These are phyloP conservation scores for Lucilia cuprina DNA, from an alignment of 1,140 invertebrate genomes.

Conservation along the genomic window DNA sequence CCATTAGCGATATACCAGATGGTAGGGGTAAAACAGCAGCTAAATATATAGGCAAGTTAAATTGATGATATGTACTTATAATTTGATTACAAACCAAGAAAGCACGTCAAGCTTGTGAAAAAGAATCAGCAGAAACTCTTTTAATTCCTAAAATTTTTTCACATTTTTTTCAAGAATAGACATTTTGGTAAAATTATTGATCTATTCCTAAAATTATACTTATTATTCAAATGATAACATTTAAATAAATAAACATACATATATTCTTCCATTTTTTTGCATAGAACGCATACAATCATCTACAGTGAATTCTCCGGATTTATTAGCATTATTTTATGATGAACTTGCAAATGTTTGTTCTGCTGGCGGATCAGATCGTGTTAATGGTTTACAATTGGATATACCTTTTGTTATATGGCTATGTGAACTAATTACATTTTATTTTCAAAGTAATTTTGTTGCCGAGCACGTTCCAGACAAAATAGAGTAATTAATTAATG, in stretches of 20 bases:
- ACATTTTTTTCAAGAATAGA: too few species aligned
- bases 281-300: slow-evolving; percentile 56
- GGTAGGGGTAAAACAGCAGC: slow-evolving; percentile 61
- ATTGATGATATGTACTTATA: not conserved
- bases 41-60: slow-evolving; percentile 51
- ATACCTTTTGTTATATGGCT: slow-evolving; percentile 70
- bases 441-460: slow-evolving; percentile 70
- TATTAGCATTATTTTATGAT: slow-evolving; percentile 76
- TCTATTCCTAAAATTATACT: too few species aligned
- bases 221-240: too few species aligned
- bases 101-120: too few species aligned
- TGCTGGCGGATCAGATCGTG: slow-evolving; percentile 46
- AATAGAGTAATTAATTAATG: slow-evolving; percentile 41
- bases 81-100: too few species aligned
- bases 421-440: slow-evolving; percentile 66
- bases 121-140: too few species aligned
- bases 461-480: slow-evolving; percentile 51
- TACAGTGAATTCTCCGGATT: slow-evolving; percentile 62
- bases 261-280: not conserved
- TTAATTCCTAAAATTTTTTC: too few species aligned
- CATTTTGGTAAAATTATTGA: too few species aligned
- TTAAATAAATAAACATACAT: too few species aligned
- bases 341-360: slow-evolving; percentile 71
- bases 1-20: slow-evolving; percentile 51
- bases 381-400: slow-evolving; percentile 63